These are phyloP conservation scores for Leucopternis melanops DNA, from an alignment of 2,113 vertebrate species.

Conservation along the genomic window DNA sequence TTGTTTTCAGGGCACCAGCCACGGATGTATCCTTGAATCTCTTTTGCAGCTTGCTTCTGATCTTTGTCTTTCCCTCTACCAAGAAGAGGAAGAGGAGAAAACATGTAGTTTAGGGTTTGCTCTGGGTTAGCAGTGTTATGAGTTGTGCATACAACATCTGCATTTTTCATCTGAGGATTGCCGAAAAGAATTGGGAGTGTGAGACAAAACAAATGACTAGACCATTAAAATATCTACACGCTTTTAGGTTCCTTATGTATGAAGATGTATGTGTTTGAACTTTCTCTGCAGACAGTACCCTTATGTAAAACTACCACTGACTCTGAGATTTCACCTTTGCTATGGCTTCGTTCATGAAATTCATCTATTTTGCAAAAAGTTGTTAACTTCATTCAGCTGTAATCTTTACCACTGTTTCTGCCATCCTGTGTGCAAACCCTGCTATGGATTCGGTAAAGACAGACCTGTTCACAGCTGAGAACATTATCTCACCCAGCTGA, in stretches of 20 bases:
- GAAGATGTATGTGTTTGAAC: neutral
- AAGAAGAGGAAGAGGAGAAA: neutral
- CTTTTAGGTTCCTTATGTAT: neutral
- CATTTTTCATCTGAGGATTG: neutral
- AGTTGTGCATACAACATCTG: neutral
- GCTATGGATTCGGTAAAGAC: neutral
- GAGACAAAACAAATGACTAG: neutral
- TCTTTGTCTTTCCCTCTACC: neutral
- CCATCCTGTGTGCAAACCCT: neutral
- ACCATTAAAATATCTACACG: neutral
- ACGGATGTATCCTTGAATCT: fast-evolving
- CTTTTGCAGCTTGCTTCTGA: neutral
- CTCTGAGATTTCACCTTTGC: neutral
- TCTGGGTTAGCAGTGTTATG: neutral
- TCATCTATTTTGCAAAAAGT: neutral
- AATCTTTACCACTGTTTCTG: neutral
- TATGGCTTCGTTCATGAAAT: neutral
- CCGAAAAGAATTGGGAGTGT: neutral
- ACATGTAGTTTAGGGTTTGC: neutral
- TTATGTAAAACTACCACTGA: neutral
- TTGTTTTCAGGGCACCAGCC: neutral
- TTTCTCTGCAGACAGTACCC: neutral
- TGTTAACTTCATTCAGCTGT: neutral
- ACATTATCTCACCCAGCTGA: neutral
- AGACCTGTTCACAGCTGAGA: neutral